Evolutionary conservation across 2,113 vertebrate species (phyloP).

Genomic region (Grallaria varia): DNA sequence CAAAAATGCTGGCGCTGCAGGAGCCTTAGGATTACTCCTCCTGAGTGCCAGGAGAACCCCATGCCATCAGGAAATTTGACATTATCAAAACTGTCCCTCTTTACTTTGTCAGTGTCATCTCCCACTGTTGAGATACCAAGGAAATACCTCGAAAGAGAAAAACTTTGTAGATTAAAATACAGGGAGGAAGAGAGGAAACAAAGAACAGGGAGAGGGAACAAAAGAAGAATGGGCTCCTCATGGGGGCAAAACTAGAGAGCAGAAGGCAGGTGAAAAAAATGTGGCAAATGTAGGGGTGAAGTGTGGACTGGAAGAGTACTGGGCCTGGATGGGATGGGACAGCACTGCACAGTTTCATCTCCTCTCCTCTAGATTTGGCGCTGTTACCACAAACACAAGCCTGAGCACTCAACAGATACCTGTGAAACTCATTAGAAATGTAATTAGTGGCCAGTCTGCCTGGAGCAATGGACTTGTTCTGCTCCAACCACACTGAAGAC

Average conservation of each 20-base stretch:
- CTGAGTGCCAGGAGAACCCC: background rate
- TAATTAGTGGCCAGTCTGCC: background rate
- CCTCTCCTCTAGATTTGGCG: background rate
- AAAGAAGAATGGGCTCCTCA: background rate
- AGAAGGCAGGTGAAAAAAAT: background rate
- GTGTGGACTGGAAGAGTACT: background rate
- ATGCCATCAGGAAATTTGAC: background rate
- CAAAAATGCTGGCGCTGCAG: background rate
- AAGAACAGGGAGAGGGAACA: background rate
- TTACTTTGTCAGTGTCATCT: background rate
- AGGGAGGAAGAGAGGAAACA: background rate
- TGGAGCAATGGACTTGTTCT: background rate
- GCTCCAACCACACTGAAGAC: background rate
- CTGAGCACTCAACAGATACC: background rate
- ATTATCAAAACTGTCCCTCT: background rate
- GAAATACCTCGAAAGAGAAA: background rate
- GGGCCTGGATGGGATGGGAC: background rate
- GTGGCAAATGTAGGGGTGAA: accelerated
- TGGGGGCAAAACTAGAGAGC: background rate
- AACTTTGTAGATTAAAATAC: background rate
- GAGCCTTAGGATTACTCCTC: background rate
- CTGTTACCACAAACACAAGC: background rate
- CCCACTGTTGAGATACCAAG: background rate
- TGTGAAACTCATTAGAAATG: background rate
- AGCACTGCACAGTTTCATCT: background rate